A percentile compares a stretch with the other conserved stretches of the same genome.
Conservation (phyloP, 2,888 invertebrate species). For the Polydrusus cervinus region DNA sequence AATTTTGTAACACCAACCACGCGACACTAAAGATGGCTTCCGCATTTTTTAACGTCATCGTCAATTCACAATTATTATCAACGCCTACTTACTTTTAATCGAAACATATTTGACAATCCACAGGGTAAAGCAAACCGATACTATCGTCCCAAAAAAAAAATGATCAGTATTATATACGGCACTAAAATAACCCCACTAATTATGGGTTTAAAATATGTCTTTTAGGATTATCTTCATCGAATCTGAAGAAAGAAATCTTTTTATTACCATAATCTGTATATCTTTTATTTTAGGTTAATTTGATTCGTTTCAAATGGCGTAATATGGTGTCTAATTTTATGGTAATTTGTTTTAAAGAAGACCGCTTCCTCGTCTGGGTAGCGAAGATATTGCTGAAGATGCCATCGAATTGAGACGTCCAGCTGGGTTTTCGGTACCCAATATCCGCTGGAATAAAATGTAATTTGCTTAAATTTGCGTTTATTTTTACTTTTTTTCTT, state of each 20-base stretch:
- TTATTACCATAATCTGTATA: constrained; percentile 46
- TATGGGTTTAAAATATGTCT: constrained; percentile 28
- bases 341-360: constrained; percentile 33
- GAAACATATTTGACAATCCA: constrained; percentile 24
- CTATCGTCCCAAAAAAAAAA: constrained; percentile 32
- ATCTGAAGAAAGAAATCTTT: constrained; percentile 34
- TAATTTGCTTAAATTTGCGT: no score
- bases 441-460: neutral
- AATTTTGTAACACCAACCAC: neutral
- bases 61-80: neutral
- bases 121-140: constrained; percentile 18
- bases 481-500: no score
- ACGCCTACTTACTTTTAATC: constrained; percentile 40
- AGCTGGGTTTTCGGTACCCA: neutral
- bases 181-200: constrained; percentile 46
- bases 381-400: neutral
- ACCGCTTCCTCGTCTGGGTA: constrained; percentile 29
- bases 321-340: constrained; percentile 36
- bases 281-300: constrained; percentile 53
- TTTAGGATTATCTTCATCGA: constrained; percentile 40
- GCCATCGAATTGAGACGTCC: neutral
- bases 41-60: neutral
- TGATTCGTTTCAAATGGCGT: constrained; percentile 43
- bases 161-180: constrained; percentile 45
- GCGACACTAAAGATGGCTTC: constrained; percentile 1